Percentiles rank a stretch among this genome's conserved stretches.
phyloP scores from a whole-genome alignment of 2,113 vertebrate genomes.

The Cettia cetti region DNA sequence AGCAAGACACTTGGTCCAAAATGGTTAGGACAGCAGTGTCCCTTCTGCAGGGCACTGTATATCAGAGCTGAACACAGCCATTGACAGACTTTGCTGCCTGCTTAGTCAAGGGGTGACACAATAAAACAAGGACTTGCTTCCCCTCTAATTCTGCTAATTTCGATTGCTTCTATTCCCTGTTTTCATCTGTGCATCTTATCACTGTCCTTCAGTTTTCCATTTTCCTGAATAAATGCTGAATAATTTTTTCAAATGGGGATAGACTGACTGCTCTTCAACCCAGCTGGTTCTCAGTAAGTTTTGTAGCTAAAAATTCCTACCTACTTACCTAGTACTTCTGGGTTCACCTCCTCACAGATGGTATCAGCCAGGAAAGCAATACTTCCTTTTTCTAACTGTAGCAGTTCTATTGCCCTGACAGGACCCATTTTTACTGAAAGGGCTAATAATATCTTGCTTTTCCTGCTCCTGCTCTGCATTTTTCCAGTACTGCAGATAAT shows the following conservation, averaged over 20 bases:
- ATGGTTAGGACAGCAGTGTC: background rate
- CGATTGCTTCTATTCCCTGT: background rate
- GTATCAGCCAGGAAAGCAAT: background rate
- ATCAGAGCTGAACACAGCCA: background rate
- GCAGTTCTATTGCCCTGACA: background rate
- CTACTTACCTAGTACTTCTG: background rate
- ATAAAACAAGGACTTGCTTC: background rate
- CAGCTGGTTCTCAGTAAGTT: background rate
- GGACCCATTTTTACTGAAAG: background rate
- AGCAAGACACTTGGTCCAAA: background rate
- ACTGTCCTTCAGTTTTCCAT: background rate
- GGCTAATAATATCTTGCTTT: slow-evolving; percentile 17
- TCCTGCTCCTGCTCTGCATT: background rate
- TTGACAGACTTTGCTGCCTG: background rate
- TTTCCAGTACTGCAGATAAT: background rate
- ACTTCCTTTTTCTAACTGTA: background rate
- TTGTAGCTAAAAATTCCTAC: background rate
- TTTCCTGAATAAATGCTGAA: background rate
- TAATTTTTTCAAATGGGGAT: background rate
- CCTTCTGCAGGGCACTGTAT: background rate
- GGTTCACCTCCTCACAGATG: background rate
- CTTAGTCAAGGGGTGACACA: background rate
- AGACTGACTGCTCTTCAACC: background rate
- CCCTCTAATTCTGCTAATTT: background rate
- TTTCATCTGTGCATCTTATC: background rate